Base-by-base conservation (phyloP, 2,113 vertebrate species). In the Vireo altiloquus region DNA sequence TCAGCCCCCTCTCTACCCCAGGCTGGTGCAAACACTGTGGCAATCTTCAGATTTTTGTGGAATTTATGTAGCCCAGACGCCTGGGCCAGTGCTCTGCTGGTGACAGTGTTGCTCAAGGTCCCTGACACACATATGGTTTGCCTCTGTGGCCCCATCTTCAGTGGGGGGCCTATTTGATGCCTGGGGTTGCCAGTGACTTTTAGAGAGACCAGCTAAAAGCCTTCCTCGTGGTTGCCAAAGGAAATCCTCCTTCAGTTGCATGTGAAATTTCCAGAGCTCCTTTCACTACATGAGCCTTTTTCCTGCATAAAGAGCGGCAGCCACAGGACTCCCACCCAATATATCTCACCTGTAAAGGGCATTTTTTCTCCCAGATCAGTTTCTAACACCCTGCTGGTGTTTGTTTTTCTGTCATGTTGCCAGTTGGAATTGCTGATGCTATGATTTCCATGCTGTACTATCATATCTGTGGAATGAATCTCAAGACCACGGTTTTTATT, bases 401-500 rank as follows among this genome's bases (percentile, higher is more conserved):
- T 96, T 94, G 23, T 64, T 84, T 92, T 80, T 63, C 75, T 92
- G 63, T 77, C 89, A 59, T 69, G 24, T 30, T 83, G 87, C 84
- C 84, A 94, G 63, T 20, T 94, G 89, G 39, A 86, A 77, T 76
- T 91, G 53, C 37, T 79, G 70, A 46, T 80, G 70, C n/a, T 80
- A 30, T n/a, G n/a, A n/a, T 92, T 94, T 91, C 65, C 49, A 76
- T 3, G 1, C 61, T 82, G 25, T 31, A 18, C 74, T 91, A 35
- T 95, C 46, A 11, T 65, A 63, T 19, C 57, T 2, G 1, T 72
- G 44, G 61, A 84, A 76, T 49, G 65, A 95, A 79, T 95, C 87
- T 91, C 87, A 76, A 68, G 87, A 92, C 61, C 37, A 63, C 17
- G 21, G 6, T 60, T 94, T 92, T 57, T 86, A 39, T 77, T 77